Percentiles rank a stretch among this genome's conserved stretches.
Conservation (phyloP, 2,113 vertebrate genomes). For the Hymenochirus boettgeri region DNA sequence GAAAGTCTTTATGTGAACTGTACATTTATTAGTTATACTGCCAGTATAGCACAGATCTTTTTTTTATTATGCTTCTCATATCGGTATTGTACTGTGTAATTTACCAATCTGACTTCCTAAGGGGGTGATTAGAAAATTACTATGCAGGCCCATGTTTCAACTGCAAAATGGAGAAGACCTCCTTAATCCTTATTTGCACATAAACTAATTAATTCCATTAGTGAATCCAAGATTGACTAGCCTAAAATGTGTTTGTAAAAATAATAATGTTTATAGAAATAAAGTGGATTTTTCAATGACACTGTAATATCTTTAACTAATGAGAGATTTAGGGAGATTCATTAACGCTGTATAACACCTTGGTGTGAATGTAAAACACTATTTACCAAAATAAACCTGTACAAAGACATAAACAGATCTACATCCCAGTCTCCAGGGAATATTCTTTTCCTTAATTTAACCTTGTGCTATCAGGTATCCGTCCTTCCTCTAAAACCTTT, state of each 20-base stretch:
- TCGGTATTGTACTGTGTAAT: slow-evolving; percentile 33
- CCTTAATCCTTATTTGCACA: slow-evolving; percentile 36
- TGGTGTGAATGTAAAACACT: background rate
- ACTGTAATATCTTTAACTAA: slow-evolving; percentile 18
- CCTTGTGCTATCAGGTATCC: slow-evolving; percentile 38
- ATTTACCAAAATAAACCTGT: slow-evolving; percentile 25
- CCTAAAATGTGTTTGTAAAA: slow-evolving; percentile 31
- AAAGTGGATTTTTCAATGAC: slow-evolving; percentile 22
- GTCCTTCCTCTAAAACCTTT: slow-evolving; percentile 27
- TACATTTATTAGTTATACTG: slow-evolving; percentile 35
- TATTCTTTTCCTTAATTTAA: slow-evolving; percentile 37
- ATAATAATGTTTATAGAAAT: slow-evolving; percentile 34
- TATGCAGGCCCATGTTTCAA: slow-evolving; percentile 30
- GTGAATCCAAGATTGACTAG: slow-evolving; percentile 23
- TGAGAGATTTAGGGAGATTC: slow-evolving; percentile 19
- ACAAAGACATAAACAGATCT: slow-evolving; percentile 21
- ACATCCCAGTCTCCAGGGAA: slow-evolving; percentile 4
- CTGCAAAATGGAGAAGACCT: slow-evolving; percentile 20
- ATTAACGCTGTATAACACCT: slow-evolving; percentile 27
- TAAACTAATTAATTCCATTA: slow-evolving; percentile 21
- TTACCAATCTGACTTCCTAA: slow-evolving; percentile 38
- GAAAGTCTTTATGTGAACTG: slow-evolving; percentile 22
- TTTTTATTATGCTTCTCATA: slow-evolving; percentile 29
- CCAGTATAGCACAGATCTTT: slow-evolving; percentile 19
- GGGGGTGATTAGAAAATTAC: slow-evolving; percentile 40